These are phyloP conservation scores for Zaprionus obscuricornis DNA, from an alignment of 2,888 invertebrate genomes.

Conservation along the genomic window DNA sequence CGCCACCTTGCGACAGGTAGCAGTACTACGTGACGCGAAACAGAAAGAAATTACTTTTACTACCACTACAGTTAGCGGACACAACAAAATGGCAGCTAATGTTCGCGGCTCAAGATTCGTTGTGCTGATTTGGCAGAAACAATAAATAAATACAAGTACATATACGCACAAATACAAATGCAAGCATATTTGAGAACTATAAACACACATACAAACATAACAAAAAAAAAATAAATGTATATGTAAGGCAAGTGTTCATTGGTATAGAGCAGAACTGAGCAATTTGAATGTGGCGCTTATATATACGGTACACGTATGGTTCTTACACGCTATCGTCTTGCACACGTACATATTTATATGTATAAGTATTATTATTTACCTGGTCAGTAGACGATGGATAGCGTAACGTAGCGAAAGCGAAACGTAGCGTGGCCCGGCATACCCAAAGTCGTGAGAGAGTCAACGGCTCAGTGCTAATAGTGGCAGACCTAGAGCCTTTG, in stretches of 20 bases:
- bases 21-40: constrained; percentile 45
- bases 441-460: constrained; percentile 34
- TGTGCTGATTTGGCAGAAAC: constrained; percentile 63
- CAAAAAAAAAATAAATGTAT: no score
- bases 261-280: no score
- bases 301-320: constrained; percentile 46
- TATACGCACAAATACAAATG: background rate
- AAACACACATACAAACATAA: constrained; percentile 10
- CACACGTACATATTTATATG: background rate
- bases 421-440: constrained; percentile 28
- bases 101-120: constrained; percentile 63
- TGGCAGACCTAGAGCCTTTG: no score
- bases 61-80: constrained; percentile 14
- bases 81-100: constrained; percentile 61
- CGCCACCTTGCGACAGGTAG: constrained; percentile 56
- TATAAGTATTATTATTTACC: constrained; percentile 14
- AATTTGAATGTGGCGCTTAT: constrained; percentile 73
- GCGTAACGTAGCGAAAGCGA: constrained; percentile 54
- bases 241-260: constrained; percentile 3
- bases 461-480: no score
- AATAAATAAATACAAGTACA: constrained; percentile 68
- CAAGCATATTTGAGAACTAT: constrained; percentile 13
- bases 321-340: constrained; percentile 22
- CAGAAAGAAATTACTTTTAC: constrained; percentile 16
- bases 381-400: constrained; percentile 56